phyloP scores from a whole-genome alignment of 2,888 invertebrate species.

The Thymelicus acteon region DNA sequence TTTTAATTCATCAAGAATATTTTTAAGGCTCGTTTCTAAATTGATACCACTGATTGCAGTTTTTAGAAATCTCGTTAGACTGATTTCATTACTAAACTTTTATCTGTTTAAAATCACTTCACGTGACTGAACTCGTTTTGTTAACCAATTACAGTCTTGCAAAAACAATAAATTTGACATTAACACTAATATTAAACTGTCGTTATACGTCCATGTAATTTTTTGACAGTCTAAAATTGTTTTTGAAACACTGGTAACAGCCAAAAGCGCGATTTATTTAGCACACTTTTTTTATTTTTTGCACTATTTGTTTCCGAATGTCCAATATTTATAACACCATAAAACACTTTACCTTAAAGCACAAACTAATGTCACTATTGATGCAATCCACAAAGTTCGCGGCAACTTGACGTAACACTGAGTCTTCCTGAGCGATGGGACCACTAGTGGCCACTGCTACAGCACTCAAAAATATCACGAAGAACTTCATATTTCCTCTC shows the following conservation, averaged over 20 bases:
- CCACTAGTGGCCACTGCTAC: slow-evolving; percentile 61
- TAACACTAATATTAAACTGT: too few relatives aligned
- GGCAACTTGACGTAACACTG: slow-evolving; percentile 63
- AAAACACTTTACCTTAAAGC: slow-evolving; percentile 68
- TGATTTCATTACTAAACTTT: too few relatives aligned
- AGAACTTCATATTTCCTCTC: slow-evolving; percentile 66
- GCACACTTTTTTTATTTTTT: background rate
- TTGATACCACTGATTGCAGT: too few relatives aligned
- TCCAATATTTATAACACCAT: background rate
- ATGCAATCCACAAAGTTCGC: slow-evolving; percentile 72
- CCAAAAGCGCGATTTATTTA: background rate
- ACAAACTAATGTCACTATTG: slow-evolving; percentile 74
- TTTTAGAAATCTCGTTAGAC: too few relatives aligned
- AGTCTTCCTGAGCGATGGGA: slow-evolving; percentile 67
- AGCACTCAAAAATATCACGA: slow-evolving; percentile 66
- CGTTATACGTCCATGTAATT: too few relatives aligned
- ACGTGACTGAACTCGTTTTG: too few relatives aligned
- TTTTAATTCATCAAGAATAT: too few relatives aligned
- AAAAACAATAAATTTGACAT: too few relatives aligned
- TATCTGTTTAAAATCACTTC: too few relatives aligned
- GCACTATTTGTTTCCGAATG: background rate
- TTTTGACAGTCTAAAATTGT: too few relatives aligned
- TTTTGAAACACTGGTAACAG: background rate
- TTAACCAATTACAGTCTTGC: too few relatives aligned
- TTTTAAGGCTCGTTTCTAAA: too few relatives aligned